phyloP scores from a whole-genome alignment of 1,140 invertebrate species.

The Drosophila nebulosa region DNA sequence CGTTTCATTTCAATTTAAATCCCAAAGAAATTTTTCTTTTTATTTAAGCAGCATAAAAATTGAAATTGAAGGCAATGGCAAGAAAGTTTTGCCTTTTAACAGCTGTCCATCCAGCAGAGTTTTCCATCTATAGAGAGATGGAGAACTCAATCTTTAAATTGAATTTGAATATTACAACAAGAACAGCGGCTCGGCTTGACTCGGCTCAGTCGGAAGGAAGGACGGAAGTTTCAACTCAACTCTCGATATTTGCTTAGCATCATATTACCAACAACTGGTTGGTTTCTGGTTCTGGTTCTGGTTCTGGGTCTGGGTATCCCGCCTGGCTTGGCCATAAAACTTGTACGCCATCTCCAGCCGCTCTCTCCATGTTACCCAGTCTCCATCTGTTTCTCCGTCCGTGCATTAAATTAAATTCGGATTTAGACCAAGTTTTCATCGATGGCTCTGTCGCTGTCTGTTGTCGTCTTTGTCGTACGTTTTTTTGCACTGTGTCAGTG shows the following conservation, averaged over 20 bases:
- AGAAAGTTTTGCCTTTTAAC: conserved; percentile 25
- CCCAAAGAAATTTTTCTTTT: conserved; percentile 12
- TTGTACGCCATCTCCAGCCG: conserved; percentile 47
- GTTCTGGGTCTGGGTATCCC: neutral
- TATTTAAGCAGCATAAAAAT: conserved; percentile 16
- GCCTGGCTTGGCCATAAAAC: conserved; percentile 54
- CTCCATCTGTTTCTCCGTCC: conserved; percentile 48
- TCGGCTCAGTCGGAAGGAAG: too few species aligned
- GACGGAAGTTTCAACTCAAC: neutral
- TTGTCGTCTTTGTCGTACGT: conserved; percentile 50
- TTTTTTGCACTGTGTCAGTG: conserved; percentile 39
- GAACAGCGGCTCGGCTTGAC: neutral
- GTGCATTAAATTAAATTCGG: conserved; percentile 79
- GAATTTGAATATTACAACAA: conserved; percentile 72
- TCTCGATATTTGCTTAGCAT: conserved; percentile 69
- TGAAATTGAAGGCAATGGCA: conserved; percentile 19
- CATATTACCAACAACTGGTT: conserved; percentile 70
- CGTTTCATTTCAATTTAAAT: conserved; percentile 7
- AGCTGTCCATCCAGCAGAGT: conserved; percentile 25
- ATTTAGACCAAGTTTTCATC: conserved; percentile 69
- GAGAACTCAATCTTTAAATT: conserved; percentile 71
- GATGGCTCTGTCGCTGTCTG: conserved; percentile 23
- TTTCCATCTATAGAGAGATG: neutral
- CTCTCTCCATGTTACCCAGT: neutral
- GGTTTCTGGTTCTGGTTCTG: conserved; percentile 18